Base-by-base conservation (phyloP, 1,140 invertebrate species). In the Pachyrhynchus sulphureomaculatus region DNA sequence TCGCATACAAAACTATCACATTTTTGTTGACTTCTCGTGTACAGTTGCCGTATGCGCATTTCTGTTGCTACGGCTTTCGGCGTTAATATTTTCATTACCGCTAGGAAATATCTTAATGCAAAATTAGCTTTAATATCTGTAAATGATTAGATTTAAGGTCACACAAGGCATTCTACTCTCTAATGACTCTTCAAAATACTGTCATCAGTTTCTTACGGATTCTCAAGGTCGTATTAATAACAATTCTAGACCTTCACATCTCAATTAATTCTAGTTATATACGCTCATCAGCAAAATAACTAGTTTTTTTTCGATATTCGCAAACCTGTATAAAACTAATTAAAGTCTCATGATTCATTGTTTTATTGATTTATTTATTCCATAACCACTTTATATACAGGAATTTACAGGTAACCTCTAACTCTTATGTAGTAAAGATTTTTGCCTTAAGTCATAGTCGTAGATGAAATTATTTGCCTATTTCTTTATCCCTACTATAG, bases 211-310 rank as follows among this genome's bases (percentile, higher is more conserved):
- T 49, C 29, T 49, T 49, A 49, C 10, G 12, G 23, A 23, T 23
- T 32, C 23, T 9, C 47, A 49, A 49, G 47, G 47, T 32, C 47
- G 23, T 29, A 32, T 32, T n/a, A n/a, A n/a, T n/a, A 32, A 49
- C 47, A 49, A 49, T 49, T 17, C 4, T 9, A 23, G 29, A 52
- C 49, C 49, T 52, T 52, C 49, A 52, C 49, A 52, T 52, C 34
- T 37, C 18, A 52, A 52, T 52, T 52, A 37, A 8, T 52, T 52
- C 49, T 52, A 37, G 49, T 32, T 52, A 52, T 15, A n/a, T 18
- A 29, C 32, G 13, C 12, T 34, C 49, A 52, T 52, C 34, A 36
- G n/a, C 8, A 33, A 26, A 52, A 52, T 52, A 17, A 34, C 20
- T 26, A 36, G 21, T 37, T 37, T 12, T 49, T 49, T 33, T 18